Conservation (phyloP, 2,888 invertebrate species). For the Mesorhabditis sp. region DNA sequence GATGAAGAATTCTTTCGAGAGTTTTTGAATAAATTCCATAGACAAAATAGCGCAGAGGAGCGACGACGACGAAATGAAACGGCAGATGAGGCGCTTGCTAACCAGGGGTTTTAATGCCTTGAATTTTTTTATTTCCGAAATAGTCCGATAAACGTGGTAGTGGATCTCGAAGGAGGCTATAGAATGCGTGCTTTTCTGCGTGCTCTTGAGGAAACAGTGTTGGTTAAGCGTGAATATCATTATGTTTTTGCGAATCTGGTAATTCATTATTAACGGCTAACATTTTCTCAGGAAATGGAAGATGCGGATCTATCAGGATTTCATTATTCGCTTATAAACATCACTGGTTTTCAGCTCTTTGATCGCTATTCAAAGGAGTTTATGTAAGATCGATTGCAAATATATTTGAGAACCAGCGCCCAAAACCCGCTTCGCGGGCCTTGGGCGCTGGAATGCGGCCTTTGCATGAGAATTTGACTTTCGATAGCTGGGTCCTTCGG, state of each 20-base stretch:
- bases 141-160: slow-evolving; percentile 38
- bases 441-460: no score
- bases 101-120: slow-evolving; percentile 10
- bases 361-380: slow-evolving; percentile 31
- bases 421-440: no score
- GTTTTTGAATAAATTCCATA: slow-evolving; percentile 35
- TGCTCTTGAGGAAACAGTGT: slow-evolving; percentile 38
- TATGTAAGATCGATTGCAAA: slow-evolving; percentile 18
- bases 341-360: slow-evolving; percentile 39
- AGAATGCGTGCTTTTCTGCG: slow-evolving; percentile 31
- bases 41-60: neutral
- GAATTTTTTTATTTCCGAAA: neutral
- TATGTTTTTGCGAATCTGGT: slow-evolving; percentile 46
- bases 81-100: slow-evolving; percentile 23
- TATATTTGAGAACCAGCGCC: no score
- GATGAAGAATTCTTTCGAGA: slow-evolving; percentile 41
- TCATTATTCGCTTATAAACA: slow-evolving; percentile 40
- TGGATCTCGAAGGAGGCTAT: slow-evolving; percentile 38
- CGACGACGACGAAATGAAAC: slow-evolving; percentile 20
- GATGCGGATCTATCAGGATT: slow-evolving; percentile 33
- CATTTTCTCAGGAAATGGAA: slow-evolving; percentile 29
- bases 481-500: no score
- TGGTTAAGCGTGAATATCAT: slow-evolving; percentile 40
- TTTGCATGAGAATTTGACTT: no score
- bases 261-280: neutral